Conservation (phyloP, 1,140 invertebrate genomes). For the Scaptodrosophila lebanonensis region DNA sequence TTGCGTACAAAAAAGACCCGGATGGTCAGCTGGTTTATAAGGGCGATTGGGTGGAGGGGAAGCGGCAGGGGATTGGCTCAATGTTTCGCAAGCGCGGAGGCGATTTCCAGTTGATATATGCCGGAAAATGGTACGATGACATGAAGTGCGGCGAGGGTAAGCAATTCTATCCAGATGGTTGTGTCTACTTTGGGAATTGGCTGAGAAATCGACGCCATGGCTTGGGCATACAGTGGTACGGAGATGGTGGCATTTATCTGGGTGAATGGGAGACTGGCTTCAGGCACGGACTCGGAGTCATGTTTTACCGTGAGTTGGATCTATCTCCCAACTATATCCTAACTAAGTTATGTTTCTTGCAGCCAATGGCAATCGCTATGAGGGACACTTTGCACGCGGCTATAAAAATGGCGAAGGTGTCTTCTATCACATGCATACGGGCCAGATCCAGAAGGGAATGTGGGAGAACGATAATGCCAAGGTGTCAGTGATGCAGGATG, state of each 20-base stretch:
- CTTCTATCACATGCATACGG: conserved; percentile 80
- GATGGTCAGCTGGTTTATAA: conserved; percentile 78
- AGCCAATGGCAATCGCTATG: conserved; percentile 81
- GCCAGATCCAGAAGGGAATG: conserved; percentile 80
- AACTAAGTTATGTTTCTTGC: not conserved
- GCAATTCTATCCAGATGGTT: conserved; percentile 61
- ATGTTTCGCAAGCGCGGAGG: conserved; percentile 50
- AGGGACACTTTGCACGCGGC: conserved; percentile 79
- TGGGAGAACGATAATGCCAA: conserved; percentile 79
- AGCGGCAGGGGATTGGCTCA: conserved; percentile 78
- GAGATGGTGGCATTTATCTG: conserved; percentile 78
- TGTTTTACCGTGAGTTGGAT: conserved; percentile 59
- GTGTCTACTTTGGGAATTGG: conserved; percentile 77
- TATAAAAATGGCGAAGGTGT: conserved; percentile 80
- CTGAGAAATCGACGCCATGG: conserved; percentile 80
- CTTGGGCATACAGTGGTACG: conserved; percentile 80
- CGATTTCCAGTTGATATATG: conserved; percentile 68
- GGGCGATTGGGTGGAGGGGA: conserved; percentile 78
- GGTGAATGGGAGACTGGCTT: conserved; percentile 77
- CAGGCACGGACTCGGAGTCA: conserved; percentile 76
- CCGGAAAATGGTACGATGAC: conserved; percentile 78
- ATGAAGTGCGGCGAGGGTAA: conserved; percentile 78
- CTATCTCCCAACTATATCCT: not conserved
- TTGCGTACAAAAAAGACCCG: conserved; percentile 30
- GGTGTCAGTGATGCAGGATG: conserved; percentile 78